These are phyloP conservation scores for Drosophila orena DNA, from an alignment of 1,140 invertebrate genomes.

Conservation along the genomic window DNA sequence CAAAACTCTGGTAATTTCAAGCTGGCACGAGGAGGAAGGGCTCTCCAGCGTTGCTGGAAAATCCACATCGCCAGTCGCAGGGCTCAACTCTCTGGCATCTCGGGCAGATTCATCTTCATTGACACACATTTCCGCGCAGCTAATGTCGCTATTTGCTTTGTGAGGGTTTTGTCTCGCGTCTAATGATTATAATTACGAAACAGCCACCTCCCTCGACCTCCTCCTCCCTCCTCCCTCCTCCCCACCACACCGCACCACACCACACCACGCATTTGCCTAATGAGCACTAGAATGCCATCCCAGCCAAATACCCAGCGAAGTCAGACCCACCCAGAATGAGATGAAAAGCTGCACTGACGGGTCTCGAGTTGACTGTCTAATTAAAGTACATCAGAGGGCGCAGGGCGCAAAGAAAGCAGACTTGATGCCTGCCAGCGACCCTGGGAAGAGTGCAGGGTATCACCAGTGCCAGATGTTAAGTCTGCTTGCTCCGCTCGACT, in stretches of 20 bases:
- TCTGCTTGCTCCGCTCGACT: slow-evolving; percentile 10
- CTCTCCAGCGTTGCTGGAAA: slow-evolving; percentile 1
- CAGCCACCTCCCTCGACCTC: slow-evolving; percentile 6
- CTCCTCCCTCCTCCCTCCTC: too few species aligned
- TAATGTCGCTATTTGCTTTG: slow-evolving; percentile 71
- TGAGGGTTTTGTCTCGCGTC: slow-evolving; percentile 46
- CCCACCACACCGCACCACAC: too few species aligned
- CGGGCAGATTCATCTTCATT: slow-evolving; percentile 49
- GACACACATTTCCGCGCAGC: slow-evolving; percentile 57
- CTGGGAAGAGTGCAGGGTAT: not conserved
- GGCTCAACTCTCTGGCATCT: not conserved
- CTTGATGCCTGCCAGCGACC: slow-evolving; percentile 12
- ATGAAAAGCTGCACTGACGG: slow-evolving; percentile 11
- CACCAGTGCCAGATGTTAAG: slow-evolving; percentile 10
- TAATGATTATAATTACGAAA: slow-evolving; percentile 74
- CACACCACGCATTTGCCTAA: slow-evolving; percentile 52
- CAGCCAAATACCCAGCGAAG: not conserved
- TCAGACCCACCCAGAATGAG: not conserved
- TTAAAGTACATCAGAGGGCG: slow-evolving; percentile 51
- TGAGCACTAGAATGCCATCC: slow-evolving; percentile 43
- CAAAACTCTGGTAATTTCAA: not conserved
- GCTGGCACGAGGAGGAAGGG: slow-evolving; percentile 5
- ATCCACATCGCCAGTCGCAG: slow-evolving; percentile 8
- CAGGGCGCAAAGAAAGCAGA: slow-evolving; percentile 12
- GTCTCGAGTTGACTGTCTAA: slow-evolving; percentile 40